phyloP scores from a whole-genome alignment of 2,888 invertebrate species.

The Diarsia brunnea region DNA sequence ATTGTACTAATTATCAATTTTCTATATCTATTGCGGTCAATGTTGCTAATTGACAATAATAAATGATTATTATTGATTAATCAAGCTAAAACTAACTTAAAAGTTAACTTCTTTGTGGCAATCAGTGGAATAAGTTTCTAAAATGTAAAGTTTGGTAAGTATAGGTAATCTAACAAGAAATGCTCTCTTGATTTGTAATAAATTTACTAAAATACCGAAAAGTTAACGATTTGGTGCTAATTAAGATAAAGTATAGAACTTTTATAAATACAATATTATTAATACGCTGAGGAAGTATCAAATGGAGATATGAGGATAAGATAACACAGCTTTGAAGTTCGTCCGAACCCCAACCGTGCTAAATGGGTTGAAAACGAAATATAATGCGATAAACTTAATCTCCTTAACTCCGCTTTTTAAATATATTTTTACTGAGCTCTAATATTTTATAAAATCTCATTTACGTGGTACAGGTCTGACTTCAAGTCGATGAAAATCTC shows the following conservation, averaged over 20 bases:
- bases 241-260: constrained; percentile 19
- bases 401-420: constrained; percentile 62
- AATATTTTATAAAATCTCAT: constrained; percentile 47
- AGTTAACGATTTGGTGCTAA: constrained; percentile 1
- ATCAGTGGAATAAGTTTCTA: not conserved
- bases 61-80: not conserved
- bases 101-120: constrained; percentile 1
- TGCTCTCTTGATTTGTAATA: not conserved
- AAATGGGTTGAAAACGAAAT: constrained; percentile 74
- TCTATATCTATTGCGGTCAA: constrained; percentile 3
- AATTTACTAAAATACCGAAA: constrained; percentile 43
- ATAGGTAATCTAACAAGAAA: not conserved
- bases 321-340: constrained; percentile 70
- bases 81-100: not conserved
- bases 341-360: constrained; percentile 60
- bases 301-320: constrained; percentile 61
- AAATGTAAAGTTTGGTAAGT: not conserved
- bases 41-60: not conserved
- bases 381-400: constrained; percentile 71
- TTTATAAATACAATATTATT: constrained; percentile 29
- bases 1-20: not conserved
- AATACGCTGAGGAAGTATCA: constrained; percentile 61
- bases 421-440: constrained; percentile 63
- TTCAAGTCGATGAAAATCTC: constrained; percentile 40
- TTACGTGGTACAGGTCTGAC: constrained; percentile 29